Evolutionary conservation across 2,888 invertebrate species (phyloP).

Genomic region (Drosophila helvetica): DNA sequence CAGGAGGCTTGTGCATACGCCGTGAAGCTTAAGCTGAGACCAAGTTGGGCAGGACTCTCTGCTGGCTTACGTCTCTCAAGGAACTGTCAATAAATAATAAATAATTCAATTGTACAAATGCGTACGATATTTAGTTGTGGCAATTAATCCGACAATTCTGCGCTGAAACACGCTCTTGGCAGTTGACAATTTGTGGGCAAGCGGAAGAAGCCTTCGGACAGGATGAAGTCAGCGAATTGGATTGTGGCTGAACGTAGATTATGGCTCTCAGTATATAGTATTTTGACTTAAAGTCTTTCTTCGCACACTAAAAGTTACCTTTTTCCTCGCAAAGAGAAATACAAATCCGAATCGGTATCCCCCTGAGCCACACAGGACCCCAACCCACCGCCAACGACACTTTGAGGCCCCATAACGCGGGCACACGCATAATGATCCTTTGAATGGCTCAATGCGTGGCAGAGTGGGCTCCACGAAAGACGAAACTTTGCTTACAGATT

Average conservation of each 20-base stretch:
- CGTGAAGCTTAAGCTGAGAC: conserved; percentile 56
- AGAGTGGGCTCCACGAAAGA: conserved; percentile 33
- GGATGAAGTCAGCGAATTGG: background rate
- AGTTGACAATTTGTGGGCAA: conserved; percentile 15
- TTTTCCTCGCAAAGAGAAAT: conserved; percentile 7
- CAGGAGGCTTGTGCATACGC: conserved; percentile 38
- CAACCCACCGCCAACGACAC: conserved; percentile 47
- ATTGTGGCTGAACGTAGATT: background rate
- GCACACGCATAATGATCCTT: conserved; percentile 74
- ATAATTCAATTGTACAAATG: conserved; percentile 47
- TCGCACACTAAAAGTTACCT: too few relatives aligned
- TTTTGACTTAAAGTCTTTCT: too few relatives aligned
- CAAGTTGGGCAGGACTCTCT: conserved; percentile 36
- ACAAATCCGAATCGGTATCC: conserved; percentile 10
- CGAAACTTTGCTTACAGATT: conserved; percentile 65
- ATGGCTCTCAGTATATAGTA: background rate
- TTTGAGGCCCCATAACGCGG: conserved; percentile 72
- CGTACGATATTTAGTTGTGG: conserved; percentile 41
- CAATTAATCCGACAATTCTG: conserved; percentile 69
- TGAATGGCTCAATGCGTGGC: conserved; percentile 71
- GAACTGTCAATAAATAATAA: conserved; percentile 64
- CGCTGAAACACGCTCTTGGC: conserved; percentile 52
- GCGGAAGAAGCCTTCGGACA: conserved; percentile 1
- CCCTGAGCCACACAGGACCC: conserved; percentile 20
- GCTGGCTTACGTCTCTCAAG: conserved; percentile 29